These are phyloP conservation scores for Drosophila tsacasi DNA, from an alignment of 1,140 invertebrate genomes.

Conservation along the genomic window DNA sequence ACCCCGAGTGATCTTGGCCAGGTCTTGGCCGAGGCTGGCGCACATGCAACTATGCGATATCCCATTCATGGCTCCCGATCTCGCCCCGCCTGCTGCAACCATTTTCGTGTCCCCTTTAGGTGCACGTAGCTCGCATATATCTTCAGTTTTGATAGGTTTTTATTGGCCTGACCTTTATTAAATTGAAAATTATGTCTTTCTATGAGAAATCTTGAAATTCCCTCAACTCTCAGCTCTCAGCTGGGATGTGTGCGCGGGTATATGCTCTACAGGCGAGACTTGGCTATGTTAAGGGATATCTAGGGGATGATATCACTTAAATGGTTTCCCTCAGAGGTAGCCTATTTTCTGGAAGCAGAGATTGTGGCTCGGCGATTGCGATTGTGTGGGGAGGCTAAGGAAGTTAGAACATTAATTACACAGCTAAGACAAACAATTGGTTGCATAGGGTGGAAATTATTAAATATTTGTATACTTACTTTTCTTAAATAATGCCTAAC, in stretches of 20 bases:
- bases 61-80: slow-evolving; percentile 52
- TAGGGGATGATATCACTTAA: background rate
- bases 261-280: slow-evolving; percentile 13
- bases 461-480: too few species aligned
- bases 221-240: background rate
- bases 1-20: background rate
- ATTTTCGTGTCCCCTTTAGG: slow-evolving; percentile 63
- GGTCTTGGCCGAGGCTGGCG: slow-evolving; percentile 21
- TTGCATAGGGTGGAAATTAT: background rate
- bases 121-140: slow-evolving; percentile 75
- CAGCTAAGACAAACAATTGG: background rate
- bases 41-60: slow-evolving; percentile 69
- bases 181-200: slow-evolving; percentile 83
- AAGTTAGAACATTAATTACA: background rate
- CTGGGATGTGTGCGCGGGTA: slow-evolving; percentile 2
- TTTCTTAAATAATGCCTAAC: too few species aligned
- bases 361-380: background rate
- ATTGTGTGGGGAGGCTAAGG: background rate
- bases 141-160: slow-evolving; percentile 78
- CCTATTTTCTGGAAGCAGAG: background rate
- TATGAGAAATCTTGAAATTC: slow-evolving; percentile 77
- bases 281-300: background rate
- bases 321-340: background rate
- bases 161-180: slow-evolving; percentile 79
- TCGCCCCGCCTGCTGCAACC: slow-evolving; percentile 29